Conservation (phyloP, 2,888 invertebrate genomes). For the Dorcus parallelipipedus region DNA sequence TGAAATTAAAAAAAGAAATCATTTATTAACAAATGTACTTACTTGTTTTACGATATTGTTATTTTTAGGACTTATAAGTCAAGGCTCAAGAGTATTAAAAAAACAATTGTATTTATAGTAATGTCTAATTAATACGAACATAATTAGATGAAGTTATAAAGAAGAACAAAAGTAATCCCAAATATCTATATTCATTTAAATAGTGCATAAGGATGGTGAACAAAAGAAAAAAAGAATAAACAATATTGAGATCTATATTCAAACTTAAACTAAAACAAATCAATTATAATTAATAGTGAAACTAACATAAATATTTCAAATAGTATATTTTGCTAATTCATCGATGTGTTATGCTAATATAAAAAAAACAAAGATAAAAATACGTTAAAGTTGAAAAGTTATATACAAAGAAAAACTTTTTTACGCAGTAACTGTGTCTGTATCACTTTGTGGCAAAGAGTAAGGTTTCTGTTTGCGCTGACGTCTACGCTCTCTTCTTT, state of each 20-base stretch:
- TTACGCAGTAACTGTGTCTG: slow-evolving; percentile 47
- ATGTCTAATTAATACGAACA: too few relatives aligned
- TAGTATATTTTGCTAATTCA: slow-evolving; percentile 23
- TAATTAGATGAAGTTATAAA: too few relatives aligned
- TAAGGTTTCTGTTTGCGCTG: slow-evolving; percentile 75
- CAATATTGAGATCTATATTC: slow-evolving; percentile 17
- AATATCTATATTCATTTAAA: too few relatives aligned
- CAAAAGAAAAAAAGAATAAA: slow-evolving; percentile 7
- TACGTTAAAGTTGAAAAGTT: slow-evolving; percentile 29
- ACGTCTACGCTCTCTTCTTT: slow-evolving; percentile 79
- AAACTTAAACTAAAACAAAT: slow-evolving; percentile 12
- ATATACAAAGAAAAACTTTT: slow-evolving; percentile 11
- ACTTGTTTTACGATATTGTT: too few relatives aligned
- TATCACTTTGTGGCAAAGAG: slow-evolving; percentile 50
- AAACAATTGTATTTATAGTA: too few relatives aligned
- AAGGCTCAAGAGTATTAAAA: too few relatives aligned
- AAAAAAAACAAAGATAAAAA: slow-evolving; percentile 29
- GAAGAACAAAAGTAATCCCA: too few relatives aligned
- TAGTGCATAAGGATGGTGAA: too few relatives aligned
- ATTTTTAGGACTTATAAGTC: too few relatives aligned
- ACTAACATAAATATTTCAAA: slow-evolving; percentile 21
- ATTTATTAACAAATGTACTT: too few relatives aligned
- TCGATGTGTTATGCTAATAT: slow-evolving; percentile 20
- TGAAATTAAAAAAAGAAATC: too few relatives aligned
- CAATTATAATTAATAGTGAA: slow-evolving; percentile 13